phyloP scores from a whole-genome alignment of 1,140 invertebrate species.

The honey bee (Apis mellifera) region Amel_HAv3.1 CM009932.2:11197001-11197500 shows the following conservation, averaged over 20 bases:
- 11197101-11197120: slow-evolving; percentile 33
- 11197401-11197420: too few species aligned
- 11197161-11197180: not conserved
- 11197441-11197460: not conserved
- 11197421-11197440: too few species aligned
- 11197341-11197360: not conserved
- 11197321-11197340: too few species aligned
- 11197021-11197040: slow-evolving; percentile 1
- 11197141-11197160: too few species aligned
- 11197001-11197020: not conserved
- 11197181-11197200: slow-evolving; percentile 7
- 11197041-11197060: too few species aligned
- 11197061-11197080: too few species aligned
- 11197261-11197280: not conserved
- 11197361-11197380: too few species aligned
- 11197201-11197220: too few species aligned
- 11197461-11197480: not conserved
- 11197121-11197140: slow-evolving; percentile 31
- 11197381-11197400: too few species aligned
- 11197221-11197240: not conserved
- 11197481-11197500: slow-evolving; percentile 30
- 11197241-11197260: not conserved
- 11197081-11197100: not conserved
- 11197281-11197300: not conserved
- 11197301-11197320: not conserved